A percentile compares a stretch with the other conserved stretches of the same genome.
These are phyloP conservation scores for Emys orbicularis DNA, from an alignment of 2,797 vertebrate genomes.

Conservation along the genomic window DNA sequence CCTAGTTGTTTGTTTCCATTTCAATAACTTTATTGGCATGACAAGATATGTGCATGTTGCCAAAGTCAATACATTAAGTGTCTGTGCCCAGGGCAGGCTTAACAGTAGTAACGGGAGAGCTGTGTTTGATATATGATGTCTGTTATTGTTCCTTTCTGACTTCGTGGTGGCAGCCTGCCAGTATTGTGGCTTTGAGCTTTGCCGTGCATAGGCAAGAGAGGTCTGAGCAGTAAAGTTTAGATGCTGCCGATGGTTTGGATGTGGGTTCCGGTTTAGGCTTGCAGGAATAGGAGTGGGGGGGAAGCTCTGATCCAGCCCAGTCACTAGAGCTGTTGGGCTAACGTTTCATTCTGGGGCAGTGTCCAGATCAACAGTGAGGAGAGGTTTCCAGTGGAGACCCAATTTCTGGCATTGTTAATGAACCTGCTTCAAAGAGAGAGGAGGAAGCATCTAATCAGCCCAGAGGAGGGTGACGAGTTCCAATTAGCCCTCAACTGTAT, in stretches of 20 bases:
- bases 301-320: accelerated
- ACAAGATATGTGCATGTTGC: slow-evolving; percentile 13
- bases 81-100: slow-evolving; percentile 2
- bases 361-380: neutral
- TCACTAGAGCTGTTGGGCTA: neutral
- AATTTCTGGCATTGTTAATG: neutral
- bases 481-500: slow-evolving; percentile 64
- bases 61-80: slow-evolving; percentile 53
- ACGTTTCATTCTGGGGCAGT: neutral
- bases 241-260: neutral
- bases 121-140: slow-evolving; percentile 42
- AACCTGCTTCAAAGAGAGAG: neutral
- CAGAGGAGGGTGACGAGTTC: slow-evolving; percentile 22
- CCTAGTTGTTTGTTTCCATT: neutral
- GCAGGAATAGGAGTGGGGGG: too few relatives aligned
- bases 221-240: neutral
- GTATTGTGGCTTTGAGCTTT: neutral
- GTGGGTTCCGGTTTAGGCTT: neutral
- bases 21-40: slow-evolving; percentile 27
- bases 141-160: slow-evolving; percentile 40
- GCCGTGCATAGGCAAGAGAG: neutral
- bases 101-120: slow-evolving; percentile 35
- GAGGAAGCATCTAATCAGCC: slow-evolving; percentile 32
- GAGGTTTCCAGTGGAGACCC: accelerated
- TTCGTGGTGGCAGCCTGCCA: neutral